Base-by-base conservation (phyloP, 2,888 invertebrate species). In the Ophion costatus region DNA sequence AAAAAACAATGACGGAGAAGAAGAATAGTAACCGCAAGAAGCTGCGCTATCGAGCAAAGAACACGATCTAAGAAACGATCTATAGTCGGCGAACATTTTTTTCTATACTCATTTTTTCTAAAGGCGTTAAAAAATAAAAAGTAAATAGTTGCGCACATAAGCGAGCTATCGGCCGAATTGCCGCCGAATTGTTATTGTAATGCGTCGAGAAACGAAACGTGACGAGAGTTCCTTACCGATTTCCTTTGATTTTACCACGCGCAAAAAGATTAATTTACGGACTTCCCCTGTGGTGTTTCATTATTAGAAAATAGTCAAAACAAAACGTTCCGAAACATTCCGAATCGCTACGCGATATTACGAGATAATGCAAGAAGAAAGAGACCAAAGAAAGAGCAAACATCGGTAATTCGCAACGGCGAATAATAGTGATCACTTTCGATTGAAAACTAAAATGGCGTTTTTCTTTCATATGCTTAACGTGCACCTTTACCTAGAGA, bases 401-500 rank as follows among this genome's bases (percentile, higher is more conserved):
- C 45, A 45, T 45, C 4, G 11, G 14, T 61, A 80, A 83, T 84
- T 85, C 69, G 87, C 82, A 89, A 69, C 84, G 88, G 87, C 88
- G 38, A 75, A 84, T 88, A 81, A 81, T 86, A 11, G 45, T 22
- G 33, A 79, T 83, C 82, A 51, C 10, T 86, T 82, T 66, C 51
- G 78, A 79, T 85, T 29, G 51, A 84, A 83, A 61, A 83, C 56
- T 33, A 77, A 82, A 70, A 51, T 45, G 75, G 69, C 56, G 22
- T 56, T 64, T 45, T 45, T 45, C 10, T 45, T 11, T 45, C 45
- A 3, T 45, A 3, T 45, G 3, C 3, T 45, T 11, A 14, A 14
- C 45, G 14, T 45, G 14, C 45, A 11, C 45, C 45, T 45, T 94
- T 94, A 98, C 98, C 97, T 98, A 93, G 97, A 98, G 94, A 98